These are phyloP conservation scores for Quadriops clusia DNA, from an alignment of 2,888 invertebrate species.

Conservation along the genomic window DNA sequence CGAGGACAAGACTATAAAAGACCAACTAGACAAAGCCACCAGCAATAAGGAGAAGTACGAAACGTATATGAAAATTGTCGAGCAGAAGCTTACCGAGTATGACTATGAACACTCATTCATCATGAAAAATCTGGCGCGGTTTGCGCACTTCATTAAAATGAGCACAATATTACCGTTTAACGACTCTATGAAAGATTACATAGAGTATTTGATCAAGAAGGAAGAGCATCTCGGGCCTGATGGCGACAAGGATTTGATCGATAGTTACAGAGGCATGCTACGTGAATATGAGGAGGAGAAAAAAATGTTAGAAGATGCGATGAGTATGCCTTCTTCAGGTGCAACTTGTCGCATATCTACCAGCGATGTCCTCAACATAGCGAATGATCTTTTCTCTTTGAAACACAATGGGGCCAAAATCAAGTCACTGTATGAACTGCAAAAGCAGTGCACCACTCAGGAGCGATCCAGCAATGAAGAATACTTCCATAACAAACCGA, in stretches of 20 bases:
- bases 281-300: constrained; percentile 14
- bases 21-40: constrained; percentile 15
- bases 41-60: constrained; percentile 6
- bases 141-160: constrained; percentile 28
- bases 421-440: too few relatives aligned
- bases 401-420: too few relatives aligned
- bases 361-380: too few relatives aligned
- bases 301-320: constrained; percentile 11
- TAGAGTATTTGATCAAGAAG: constrained; percentile 27
- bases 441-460: too few relatives aligned
- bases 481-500: too few relatives aligned
- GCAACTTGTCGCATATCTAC: too few relatives aligned
- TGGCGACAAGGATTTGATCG: constrained; percentile 9
- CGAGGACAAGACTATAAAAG: constrained; percentile 20
- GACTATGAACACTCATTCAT: constrained; percentile 24
- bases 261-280: constrained; percentile 12
- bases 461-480: too few relatives aligned
- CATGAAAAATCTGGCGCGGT: constrained; percentile 25
- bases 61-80: constrained; percentile 4
- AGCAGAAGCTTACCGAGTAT: constrained; percentile 10
- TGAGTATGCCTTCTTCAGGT: too few relatives aligned
- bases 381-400: too few relatives aligned
- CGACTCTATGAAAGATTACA: constrained; percentile 28
- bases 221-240: constrained; percentile 12
- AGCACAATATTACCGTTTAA: constrained; percentile 29